Conservation (phyloP, 2,113 vertebrate genomes). For the Onychorhynchus coronatus region DNA sequence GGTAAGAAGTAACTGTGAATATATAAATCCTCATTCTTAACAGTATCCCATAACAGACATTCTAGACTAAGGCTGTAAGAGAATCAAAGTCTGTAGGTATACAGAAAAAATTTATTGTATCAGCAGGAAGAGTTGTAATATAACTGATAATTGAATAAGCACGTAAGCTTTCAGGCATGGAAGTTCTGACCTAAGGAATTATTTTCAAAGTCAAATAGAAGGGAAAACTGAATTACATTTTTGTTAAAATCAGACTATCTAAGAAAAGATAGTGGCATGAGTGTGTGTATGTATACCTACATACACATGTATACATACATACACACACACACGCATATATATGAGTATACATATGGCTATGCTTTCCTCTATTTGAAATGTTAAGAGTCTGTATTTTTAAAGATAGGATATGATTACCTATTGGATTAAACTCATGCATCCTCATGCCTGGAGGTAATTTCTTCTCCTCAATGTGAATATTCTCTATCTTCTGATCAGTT, state of each 20-base stretch:
- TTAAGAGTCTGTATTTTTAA: not conserved
- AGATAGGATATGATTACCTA: conserved; percentile 70
- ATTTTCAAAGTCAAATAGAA: not conserved
- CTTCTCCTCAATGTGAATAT: conserved; percentile 83
- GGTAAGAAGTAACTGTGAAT: not conserved
- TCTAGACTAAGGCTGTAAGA: not conserved
- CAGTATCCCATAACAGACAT: not conserved
- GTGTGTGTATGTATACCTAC: accelerated
- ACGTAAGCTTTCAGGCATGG: not conserved
- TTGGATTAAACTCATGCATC: conserved; percentile 85
- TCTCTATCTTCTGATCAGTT: conserved; percentile 83
- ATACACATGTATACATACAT: not conserved
- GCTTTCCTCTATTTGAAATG: not conserved
- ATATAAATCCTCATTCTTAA: not conserved
- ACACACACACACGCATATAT: not conserved
- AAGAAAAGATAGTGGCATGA: not conserved
- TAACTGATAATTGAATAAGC: not conserved
- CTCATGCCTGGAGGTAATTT: conserved; percentile 77
- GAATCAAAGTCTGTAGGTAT: not conserved
- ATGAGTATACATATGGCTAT: accelerated
- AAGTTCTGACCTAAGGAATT: not conserved
- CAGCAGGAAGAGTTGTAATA: not conserved
- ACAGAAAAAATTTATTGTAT: not conserved
- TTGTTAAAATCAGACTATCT: not conserved
- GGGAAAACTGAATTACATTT: not conserved